These are phyloP conservation scores for Drosophila lacteicornis DNA, from an alignment of 1,140 invertebrate genomes.

Conservation along the genomic window DNA sequence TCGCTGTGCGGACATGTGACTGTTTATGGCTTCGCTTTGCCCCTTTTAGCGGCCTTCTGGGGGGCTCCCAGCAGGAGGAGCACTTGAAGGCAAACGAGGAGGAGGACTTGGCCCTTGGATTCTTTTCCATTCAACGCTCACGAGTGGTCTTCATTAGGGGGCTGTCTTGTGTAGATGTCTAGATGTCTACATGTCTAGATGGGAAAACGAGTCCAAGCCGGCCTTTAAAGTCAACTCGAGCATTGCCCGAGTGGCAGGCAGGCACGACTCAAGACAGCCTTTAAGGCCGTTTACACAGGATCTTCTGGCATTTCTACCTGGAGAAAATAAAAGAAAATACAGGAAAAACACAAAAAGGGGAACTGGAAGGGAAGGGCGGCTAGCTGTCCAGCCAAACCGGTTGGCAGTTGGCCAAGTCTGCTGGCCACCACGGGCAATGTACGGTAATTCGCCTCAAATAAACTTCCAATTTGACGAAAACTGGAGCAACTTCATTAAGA, in stretches of 20 bases:
- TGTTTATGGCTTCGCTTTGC: slow-evolving; percentile 47
- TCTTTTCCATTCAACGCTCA: slow-evolving; percentile 46
- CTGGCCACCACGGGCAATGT: slow-evolving; percentile 12
- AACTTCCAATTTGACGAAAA: slow-evolving; percentile 71
- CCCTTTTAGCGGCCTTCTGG: slow-evolving; percentile 31
- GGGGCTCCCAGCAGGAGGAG: slow-evolving; percentile 19
- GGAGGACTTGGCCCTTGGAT: slow-evolving; percentile 30
- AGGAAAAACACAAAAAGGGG: neutral
- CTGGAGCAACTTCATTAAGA: slow-evolving; percentile 76
- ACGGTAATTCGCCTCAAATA: slow-evolving; percentile 63
- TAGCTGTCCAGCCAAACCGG: slow-evolving; percentile 44
- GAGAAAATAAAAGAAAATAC: slow-evolving; percentile 13
- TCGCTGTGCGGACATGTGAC: slow-evolving; percentile 37
- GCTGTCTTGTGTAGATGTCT: slow-evolving; percentile 49
- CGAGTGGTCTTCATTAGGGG: slow-evolving; percentile 78
- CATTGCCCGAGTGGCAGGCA: slow-evolving; percentile 32
- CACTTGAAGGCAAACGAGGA: neutral
- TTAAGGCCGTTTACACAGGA: slow-evolving; percentile 79
- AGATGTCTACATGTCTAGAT: slow-evolving; percentile 25
- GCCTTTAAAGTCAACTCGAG: slow-evolving; percentile 53
- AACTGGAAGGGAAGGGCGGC: neutral
- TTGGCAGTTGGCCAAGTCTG: slow-evolving; percentile 34
- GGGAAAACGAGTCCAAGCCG: slow-evolving; percentile 42
- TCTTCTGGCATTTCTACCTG: slow-evolving; percentile 23
- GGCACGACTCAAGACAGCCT: slow-evolving; percentile 49